phyloP scores from a whole-genome alignment of 2,888 invertebrate genomes.

The Sarcophaga subvicina region DNA sequence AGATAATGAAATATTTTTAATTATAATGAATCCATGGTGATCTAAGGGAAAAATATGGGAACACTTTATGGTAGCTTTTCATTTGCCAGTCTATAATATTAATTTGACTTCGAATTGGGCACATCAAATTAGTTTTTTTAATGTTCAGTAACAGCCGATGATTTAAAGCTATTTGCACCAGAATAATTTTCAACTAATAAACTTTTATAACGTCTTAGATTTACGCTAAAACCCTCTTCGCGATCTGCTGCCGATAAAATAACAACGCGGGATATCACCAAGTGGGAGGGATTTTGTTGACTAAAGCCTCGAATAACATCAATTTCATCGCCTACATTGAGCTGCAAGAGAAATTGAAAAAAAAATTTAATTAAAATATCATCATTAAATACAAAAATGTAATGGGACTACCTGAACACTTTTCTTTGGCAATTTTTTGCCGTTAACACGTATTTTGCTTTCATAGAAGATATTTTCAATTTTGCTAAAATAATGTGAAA shows the following conservation, averaged over 20 bases:
- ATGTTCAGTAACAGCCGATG: slow-evolving; percentile 82
- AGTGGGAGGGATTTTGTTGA: slow-evolving; percentile 86
- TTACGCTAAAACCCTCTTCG: slow-evolving; percentile 83
- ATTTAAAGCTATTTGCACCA: slow-evolving; percentile 77
- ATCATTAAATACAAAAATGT: neutral
- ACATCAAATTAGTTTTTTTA: slow-evolving; percentile 15
- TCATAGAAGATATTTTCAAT: slow-evolving; percentile 91
- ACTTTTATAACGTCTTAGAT: slow-evolving; percentile 86
- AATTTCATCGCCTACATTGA: slow-evolving; percentile 88
- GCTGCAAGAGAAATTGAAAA: slow-evolving; percentile 81
- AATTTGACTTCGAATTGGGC: no score
- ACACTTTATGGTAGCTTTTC: no score
- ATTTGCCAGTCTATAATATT: no score
- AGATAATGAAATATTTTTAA: no score
- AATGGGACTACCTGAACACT: slow-evolving; percentile 84
- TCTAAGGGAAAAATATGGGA: no score
- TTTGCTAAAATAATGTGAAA: slow-evolving; percentile 84
- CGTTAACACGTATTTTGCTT: slow-evolving; percentile 91
- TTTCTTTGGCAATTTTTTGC: slow-evolving; percentile 89
- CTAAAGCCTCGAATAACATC: slow-evolving; percentile 88
- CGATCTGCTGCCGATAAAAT: slow-evolving; percentile 83
- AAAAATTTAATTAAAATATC: neutral
- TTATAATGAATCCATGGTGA: no score
- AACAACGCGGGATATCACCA: slow-evolving; percentile 87
- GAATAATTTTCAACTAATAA: slow-evolving; percentile 89